Evolutionary conservation across 2,888 invertebrate species (phyloP).

Genomic region (Polyommatus icarus): DNA sequence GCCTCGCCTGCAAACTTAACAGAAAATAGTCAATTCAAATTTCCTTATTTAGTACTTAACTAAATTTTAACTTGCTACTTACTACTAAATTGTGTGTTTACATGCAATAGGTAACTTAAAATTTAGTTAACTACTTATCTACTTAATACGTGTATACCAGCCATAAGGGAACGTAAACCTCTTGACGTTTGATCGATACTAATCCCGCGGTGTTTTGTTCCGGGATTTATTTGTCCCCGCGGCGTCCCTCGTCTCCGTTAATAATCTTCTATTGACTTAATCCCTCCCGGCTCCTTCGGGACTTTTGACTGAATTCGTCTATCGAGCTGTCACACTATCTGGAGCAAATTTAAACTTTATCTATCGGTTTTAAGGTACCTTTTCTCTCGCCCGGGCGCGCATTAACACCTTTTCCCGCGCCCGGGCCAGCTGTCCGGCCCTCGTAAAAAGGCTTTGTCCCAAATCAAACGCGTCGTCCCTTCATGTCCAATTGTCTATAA

Average conservation of each 20-base stretch:
- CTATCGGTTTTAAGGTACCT: neutral
- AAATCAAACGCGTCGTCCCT: conserved; percentile 24
- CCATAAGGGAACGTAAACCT: neutral
- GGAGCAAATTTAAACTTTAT: neutral
- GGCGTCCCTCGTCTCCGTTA: neutral
- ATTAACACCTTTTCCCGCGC: neutral
- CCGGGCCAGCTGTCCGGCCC: conserved; percentile 1
- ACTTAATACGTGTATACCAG: too few species aligned
- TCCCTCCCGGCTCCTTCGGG: neutral
- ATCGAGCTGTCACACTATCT: neutral
- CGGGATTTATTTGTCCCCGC: conserved; percentile 18
- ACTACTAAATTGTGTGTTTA: too few species aligned
- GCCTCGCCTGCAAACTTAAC: too few species aligned
- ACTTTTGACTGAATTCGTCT: conserved; percentile 16
- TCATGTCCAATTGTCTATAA: conserved; percentile 25
- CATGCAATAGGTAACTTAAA: too few species aligned
- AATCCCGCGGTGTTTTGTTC: neutral
- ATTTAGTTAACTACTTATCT: too few species aligned
- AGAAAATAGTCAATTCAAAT: too few species aligned
- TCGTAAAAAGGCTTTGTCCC: conserved; percentile 17
- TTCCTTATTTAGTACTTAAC: too few species aligned
- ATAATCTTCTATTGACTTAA: conserved; percentile 26
- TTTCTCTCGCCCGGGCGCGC: neutral
- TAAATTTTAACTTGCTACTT: too few species aligned
- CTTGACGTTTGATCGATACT: conserved; percentile 16